phyloP scores from a whole-genome alignment of 1,140 invertebrate species.

The Drosophila tristis region DNA sequence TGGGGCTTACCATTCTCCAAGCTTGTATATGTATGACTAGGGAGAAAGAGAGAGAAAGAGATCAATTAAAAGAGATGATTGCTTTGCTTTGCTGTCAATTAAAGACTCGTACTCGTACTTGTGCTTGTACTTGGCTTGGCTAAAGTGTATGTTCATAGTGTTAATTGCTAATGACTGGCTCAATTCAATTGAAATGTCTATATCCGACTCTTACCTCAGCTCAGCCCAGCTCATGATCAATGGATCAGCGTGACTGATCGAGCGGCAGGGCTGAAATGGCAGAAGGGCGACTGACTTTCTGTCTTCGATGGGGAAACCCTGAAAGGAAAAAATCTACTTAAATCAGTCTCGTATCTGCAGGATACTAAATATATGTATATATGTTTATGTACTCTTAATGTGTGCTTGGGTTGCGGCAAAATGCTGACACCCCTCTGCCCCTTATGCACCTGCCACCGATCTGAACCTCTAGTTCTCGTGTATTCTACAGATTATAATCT shows the following conservation, averaged over 20 bases:
- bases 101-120: conserved; percentile 17
- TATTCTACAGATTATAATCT: not conserved
- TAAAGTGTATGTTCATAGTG: conserved; percentile 52
- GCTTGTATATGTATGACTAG: too few relatives aligned
- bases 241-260: conserved; percentile 2
- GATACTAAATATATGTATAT: too few relatives aligned
- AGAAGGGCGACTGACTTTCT: not conserved
- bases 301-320: conserved; percentile 14
- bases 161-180: conserved; percentile 56
- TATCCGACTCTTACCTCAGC: conserved; percentile 40
- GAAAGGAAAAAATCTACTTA: conserved; percentile 26
- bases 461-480: too few relatives aligned
- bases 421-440: too few relatives aligned
- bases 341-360: not conserved
- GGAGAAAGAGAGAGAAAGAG: too few relatives aligned
- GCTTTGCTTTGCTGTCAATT: conserved; percentile 21
- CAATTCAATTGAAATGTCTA: conserved; percentile 55
- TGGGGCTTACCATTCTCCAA: too few relatives aligned
- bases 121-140: conserved; percentile 12
- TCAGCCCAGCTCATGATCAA: conserved; percentile 1
- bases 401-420: too few relatives aligned
- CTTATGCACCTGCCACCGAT: too few relatives aligned
- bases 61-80: too few relatives aligned
- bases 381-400: too few relatives aligned
- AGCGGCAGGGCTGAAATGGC: not conserved